Base-by-base conservation (phyloP, 2,113 vertebrate species). In the Raphicerus campestris region DNA sequence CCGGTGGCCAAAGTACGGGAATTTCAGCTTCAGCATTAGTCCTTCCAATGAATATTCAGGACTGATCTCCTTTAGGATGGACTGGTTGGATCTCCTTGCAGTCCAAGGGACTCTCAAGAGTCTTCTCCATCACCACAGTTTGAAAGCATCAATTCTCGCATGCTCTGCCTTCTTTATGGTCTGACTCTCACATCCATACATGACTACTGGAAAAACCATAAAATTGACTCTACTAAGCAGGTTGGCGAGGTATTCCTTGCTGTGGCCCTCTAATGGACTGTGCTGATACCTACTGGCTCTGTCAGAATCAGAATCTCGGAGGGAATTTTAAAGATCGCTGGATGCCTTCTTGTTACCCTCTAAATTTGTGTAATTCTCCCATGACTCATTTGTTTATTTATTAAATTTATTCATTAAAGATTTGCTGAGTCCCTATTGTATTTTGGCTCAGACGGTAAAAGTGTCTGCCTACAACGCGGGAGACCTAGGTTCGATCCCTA, bases 271-370 rank as follows among this genome's bases (percentile, higher is more conserved):
- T 73, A 5, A 93, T 2, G 30, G 20, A 26, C n/a, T 87, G 2
- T 39, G 49, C n/a, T 55, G 22, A 49, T 11, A 39, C 42, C 30
- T 3, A 63, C 19, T 13, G 42, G 10, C 6, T 88, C 51, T 35
- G 19, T 53, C 77, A 88, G 32, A 81, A 70, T 89, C 49, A 73
- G 26, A 78, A 55, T 91, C 51, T 78, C 70, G 39, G 60, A 95
- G 28, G 22, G 32, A 61, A 60, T 51, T 86, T 80, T 35, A 24
- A 88, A 77, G 32, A 86, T 91, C 35, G 45, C 22, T 56, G 15
- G 19, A 49, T 66, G 11, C 45, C 45, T 92, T 56, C 51, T 84
- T 24, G 32, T 88, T 5, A 73, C 51, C 15, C 32, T 97, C 22
- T 53, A 94, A 81, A 30, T 58, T 26, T 32, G 28, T 66, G 15